phyloP scores from a whole-genome alignment of 2,888 invertebrate genomes.

The Stomorhina lunata region DNA sequence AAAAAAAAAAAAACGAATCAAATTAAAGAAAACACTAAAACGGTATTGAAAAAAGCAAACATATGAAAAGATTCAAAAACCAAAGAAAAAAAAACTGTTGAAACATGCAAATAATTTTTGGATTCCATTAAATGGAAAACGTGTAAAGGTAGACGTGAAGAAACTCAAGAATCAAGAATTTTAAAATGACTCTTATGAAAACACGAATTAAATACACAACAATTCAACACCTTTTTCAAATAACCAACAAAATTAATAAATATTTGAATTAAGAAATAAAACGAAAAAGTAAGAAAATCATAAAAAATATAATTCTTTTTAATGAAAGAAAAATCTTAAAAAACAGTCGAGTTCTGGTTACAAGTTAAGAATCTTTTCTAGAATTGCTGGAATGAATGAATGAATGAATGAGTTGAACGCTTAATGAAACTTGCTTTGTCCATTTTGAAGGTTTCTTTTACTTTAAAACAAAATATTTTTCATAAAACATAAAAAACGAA shows the following conservation, averaged over 20 bases:
- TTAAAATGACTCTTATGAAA: too few relatives aligned
- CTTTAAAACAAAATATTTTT: neutral
- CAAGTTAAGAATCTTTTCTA: slow-evolving; percentile 28
- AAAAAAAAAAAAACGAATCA: too few relatives aligned
- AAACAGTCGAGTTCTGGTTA: slow-evolving; percentile 55
- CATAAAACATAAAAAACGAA: neutral
- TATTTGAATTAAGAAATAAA: neutral
- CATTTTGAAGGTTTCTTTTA: neutral
- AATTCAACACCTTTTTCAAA: slow-evolving; percentile 38
- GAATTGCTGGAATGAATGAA: slow-evolving; percentile 10
- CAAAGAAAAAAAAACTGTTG: slow-evolving; percentile 55
- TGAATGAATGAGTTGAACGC: slow-evolving; percentile 34
- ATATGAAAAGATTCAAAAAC: neutral
- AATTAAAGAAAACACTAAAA: slow-evolving; percentile 44
- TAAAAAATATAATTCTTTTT: slow-evolving; percentile 23
- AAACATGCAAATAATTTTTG: slow-evolving; percentile 68
- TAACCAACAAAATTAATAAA: slow-evolving; percentile 3
- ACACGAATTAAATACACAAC: neutral
- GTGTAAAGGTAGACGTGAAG: slow-evolving; percentile 31
- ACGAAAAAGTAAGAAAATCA: slow-evolving; percentile 8
- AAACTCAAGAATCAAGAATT: slow-evolving; percentile 27
- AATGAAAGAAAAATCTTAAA: slow-evolving; percentile 21
- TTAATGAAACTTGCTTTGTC: slow-evolving; percentile 1
- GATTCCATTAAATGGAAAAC: slow-evolving; percentile 59
- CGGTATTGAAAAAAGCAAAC: slow-evolving; percentile 17